phyloP scores from a whole-genome alignment of 2,797 vertebrate species.

The Poeciliopsis gracilis region DNA sequence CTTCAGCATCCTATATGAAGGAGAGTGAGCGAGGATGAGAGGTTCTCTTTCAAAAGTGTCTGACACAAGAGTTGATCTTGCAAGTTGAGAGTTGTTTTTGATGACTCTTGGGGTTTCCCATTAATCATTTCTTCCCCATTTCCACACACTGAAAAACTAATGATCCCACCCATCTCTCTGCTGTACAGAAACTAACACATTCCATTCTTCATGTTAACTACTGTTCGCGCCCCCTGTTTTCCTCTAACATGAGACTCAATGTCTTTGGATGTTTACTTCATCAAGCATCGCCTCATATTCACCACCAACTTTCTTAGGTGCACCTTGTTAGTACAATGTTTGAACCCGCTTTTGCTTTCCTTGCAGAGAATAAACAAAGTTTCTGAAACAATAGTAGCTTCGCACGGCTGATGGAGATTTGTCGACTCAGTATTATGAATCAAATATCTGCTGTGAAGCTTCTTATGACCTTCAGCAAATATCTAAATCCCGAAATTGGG shows the following conservation, averaged over 20 bases:
- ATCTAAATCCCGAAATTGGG: not conserved
- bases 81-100: conserved; percentile 10
- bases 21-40: conserved; percentile 21
- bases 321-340: not conserved
- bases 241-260: conserved; percentile 11
- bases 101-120: conserved; percentile 19
- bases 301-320: not conserved
- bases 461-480: not conserved
- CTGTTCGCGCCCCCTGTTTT: conserved; percentile 31
- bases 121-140: conserved; percentile 49
- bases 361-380: not conserved
- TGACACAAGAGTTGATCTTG: conserved; percentile 18
- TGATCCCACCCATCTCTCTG: conserved; percentile 21
- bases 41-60: conserved; percentile 29
- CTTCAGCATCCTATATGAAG: conserved; percentile 39
- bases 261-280: not conserved
- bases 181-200: conserved; percentile 10
- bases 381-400: not conserved
- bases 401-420: not conserved
- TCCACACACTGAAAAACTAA: conserved; percentile 57
- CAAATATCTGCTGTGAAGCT: not conserved
- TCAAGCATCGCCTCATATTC: not conserved
- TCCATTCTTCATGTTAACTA: conserved; percentile 24
- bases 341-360: not conserved
- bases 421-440: not conserved